Conservation (phyloP, 2,797 vertebrate genomes). For the Jordanella pulchra region DNA sequence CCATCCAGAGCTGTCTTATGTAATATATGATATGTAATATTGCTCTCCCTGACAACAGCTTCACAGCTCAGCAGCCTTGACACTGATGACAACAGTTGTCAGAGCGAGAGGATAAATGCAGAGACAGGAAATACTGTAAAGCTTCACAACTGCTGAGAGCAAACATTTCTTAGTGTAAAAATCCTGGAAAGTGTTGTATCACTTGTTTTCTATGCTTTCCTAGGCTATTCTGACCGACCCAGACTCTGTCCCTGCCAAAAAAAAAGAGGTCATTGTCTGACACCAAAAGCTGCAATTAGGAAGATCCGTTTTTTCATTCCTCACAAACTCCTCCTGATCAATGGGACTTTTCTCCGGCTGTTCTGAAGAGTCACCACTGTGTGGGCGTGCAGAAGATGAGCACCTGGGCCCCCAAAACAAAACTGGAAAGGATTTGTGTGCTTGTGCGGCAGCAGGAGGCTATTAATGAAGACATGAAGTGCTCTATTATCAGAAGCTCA, state of each 20-base stretch:
- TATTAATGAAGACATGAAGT: constrained; percentile 76
- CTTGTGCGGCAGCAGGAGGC: constrained; percentile 61
- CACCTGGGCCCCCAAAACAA: constrained; percentile 66
- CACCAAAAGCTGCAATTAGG: constrained; percentile 59
- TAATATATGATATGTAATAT: too few relatives aligned
- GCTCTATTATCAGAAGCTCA: constrained; percentile 72
- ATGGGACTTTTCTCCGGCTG: constrained; percentile 50
- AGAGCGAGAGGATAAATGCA: constrained; percentile 49
- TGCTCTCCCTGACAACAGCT: constrained; percentile 56
- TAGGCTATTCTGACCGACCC: constrained; percentile 41
- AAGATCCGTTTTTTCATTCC: constrained; percentile 41
- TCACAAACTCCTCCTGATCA: constrained; percentile 50
- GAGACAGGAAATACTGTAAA: constrained; percentile 47
- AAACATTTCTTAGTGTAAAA: constrained; percentile 19
- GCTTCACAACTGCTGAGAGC: constrained; percentile 11
- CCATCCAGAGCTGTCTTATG: constrained; percentile 49
- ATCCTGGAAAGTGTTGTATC: constrained; percentile 19
- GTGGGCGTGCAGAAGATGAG: constrained; percentile 56
- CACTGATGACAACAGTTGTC: constrained; percentile 69
- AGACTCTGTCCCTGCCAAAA: constrained; percentile 40
- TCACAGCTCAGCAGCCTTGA: constrained; percentile 59
- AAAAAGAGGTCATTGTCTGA: constrained; percentile 60
- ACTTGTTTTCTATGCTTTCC: constrained; percentile 3
- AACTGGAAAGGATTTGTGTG: constrained; percentile 57
- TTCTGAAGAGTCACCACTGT: constrained; percentile 71